Base-by-base conservation (phyloP, 2,797 vertebrate species). In the Enoplosus armatus region DNA sequence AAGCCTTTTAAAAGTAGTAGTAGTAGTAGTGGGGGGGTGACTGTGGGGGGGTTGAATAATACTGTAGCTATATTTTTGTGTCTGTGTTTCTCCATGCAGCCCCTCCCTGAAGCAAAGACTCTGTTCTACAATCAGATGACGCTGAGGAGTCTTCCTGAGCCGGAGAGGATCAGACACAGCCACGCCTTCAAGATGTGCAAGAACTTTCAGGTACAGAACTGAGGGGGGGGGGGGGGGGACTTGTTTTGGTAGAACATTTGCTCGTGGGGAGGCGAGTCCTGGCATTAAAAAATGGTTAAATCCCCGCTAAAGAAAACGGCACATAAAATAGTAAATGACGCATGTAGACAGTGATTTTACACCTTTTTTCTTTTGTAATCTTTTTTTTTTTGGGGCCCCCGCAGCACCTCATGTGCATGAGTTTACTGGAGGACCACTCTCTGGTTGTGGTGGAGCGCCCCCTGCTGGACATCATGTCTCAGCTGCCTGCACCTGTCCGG, bases 101-200 rank as follows among this genome's bases (percentile, higher is more conserved):
- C 97, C 3, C 94, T 98, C 56, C 97, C 98, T 2, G 95, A 95
- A 9, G 83, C 92, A 5, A 92, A 79, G 45, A 37, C 89, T 2
- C 41, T 85, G n/a, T 85, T 98, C 24, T 87, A 93, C 87, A 98
- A 98, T 85, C 97, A 98, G 89, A 89, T 88, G 84, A 90, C 90
- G 14, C 94, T 98, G 45, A 96, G 85, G 61, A 95, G 94, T 72
- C 94, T 97, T 24, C 93, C 97, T 0, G 95, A 95, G 85, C 75
- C 82, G 0, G 89, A 96, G 75, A 93, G 96, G 80, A 88, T 79
- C 53, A 73, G 84, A 65, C 88, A 94, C 6, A 94, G 94, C 48
- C 97, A 98, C 1, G 97, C 97, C 50, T 99, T 99, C 86, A 99
- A 99, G 94, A 95, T 98, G 71, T 98, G 96, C 93, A 98, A 96